These are phyloP conservation scores for Manis crassicaudata DNA, from an alignment of 2,797 vertebrate genomes.

Conservation along the genomic window DNA sequence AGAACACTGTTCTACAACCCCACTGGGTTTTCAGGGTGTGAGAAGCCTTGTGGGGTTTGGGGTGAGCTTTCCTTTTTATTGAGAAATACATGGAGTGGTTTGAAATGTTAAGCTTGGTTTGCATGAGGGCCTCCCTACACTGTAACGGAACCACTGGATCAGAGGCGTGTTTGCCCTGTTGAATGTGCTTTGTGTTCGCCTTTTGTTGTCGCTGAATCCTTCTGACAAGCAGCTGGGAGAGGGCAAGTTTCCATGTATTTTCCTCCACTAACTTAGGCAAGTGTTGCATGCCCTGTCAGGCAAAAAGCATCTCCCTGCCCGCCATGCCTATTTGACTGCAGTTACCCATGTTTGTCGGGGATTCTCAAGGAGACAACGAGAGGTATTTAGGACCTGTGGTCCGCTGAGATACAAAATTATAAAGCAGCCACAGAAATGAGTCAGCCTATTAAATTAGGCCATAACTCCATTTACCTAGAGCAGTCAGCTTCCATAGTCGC, in stretches of 20 bases:
- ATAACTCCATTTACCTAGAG: background rate
- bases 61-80: constrained; percentile 72
- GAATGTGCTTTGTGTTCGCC: constrained; percentile 57
- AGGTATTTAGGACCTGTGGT: constrained; percentile 40
- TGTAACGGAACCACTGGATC: constrained; percentile 79
- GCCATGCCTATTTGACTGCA: background rate
- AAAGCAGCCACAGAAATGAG: constrained; percentile 64
- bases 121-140: constrained; percentile 74
- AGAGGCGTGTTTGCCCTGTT: constrained; percentile 70
- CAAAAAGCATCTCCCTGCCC: background rate
- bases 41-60: constrained; percentile 12
- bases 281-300: background rate
- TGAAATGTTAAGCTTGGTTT: constrained; percentile 80
- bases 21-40: constrained; percentile 37
- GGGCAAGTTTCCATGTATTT: background rate
- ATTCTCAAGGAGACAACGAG: background rate
- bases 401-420: constrained; percentile 52
- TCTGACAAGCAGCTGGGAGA: background rate
- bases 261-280: background rate
- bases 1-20: background rate
- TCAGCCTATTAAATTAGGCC: constrained; percentile 28
- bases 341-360: constrained; percentile 38
- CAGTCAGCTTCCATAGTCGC: background rate
- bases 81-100: constrained; percentile 78
- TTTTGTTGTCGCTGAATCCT: constrained; percentile 56